A percentile compares a stretch with the other conserved stretches of the same genome.
phyloP scores from a whole-genome alignment of 2,797 vertebrate species.

The Falco peregrinus region DNA sequence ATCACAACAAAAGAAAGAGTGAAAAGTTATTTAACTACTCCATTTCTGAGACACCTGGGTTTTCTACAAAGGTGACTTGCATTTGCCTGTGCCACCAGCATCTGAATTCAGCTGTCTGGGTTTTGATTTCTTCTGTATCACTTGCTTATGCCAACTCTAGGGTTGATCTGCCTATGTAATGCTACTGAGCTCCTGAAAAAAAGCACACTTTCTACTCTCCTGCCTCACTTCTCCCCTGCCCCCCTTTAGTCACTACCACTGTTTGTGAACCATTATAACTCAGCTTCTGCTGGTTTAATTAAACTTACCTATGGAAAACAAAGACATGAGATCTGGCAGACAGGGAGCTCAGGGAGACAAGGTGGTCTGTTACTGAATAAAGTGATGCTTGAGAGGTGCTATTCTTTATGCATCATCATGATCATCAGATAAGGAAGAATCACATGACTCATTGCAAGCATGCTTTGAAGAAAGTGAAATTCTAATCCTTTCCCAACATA shows the following conservation, averaged over 20 bases:
- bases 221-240: neutral
- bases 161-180: neutral
- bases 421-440: conserved; percentile 66
- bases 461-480: conserved; percentile 62
- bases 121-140: neutral
- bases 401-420: conserved; percentile 59
- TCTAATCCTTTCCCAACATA: conserved; percentile 51
- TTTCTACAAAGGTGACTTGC: neutral
- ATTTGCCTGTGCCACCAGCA: neutral
- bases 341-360: conserved; percentile 29
- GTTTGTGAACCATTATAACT: neutral
- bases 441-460: conserved; percentile 53
- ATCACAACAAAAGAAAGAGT: neutral
- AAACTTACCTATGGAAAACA: conserved; percentile 56
- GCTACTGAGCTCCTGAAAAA: neutral
- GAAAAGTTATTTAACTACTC: neutral
- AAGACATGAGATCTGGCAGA: conserved; percentile 46
- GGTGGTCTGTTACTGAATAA: conserved; percentile 56
- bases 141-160: neutral
- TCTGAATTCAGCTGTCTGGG: neutral
- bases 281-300: conserved; percentile 32
- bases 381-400: conserved; percentile 61
- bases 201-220: neutral
- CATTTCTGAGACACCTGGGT: neutral
- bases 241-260: neutral